Evolutionary conservation across 1,140 invertebrate genomes (phyloP), one percentile per base, ranked within the genome.

Genomic region (Drosophila watanabei): DNA sequence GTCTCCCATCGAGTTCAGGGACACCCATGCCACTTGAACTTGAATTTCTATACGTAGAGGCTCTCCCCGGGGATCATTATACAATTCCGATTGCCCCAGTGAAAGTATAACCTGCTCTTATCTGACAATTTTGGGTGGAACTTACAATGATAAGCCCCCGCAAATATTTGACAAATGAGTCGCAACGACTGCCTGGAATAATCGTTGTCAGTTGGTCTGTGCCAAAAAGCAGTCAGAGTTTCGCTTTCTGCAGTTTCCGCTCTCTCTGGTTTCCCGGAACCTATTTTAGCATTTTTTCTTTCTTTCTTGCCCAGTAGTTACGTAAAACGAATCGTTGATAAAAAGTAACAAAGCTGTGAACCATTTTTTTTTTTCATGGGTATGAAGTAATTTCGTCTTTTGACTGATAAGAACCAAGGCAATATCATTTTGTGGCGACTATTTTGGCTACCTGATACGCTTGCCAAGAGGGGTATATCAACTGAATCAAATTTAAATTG

Each of bases 81-180:
- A 76, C 73, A 76, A 79, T 68, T 64, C 39, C 11, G 16, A 30
- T 57, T 39, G 20, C 11, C 35, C 35, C 35, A 62, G 57, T 14
- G 63, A 69, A 64, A 58, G 71, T 80, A 57, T 4, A 54, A 45
- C 16, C 33, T n/a, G 43, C 28, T 79, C 49, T 79, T 79, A 79
- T 79, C 13, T 33, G 41, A 20, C 24, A 39, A 24, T 37, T 54
- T 57, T 57, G 32, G 33, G 43, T 71, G 70, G 46, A 68, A 41
- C 63, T 68, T 65, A 37, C 16, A 13, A 32, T 51, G 58, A 82
- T 80, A 43, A 59, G 66, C 11, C 18, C 41, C 14, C 35, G 48
- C 56, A 72, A 79, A 72, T 79, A 79, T 79, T 79, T 79, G 58
- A 32, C 33, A 59, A 79, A 54, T 79, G 77, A 79, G 51, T 68